Evolutionary conservation across 2,888 invertebrate genomes (phyloP), one percentile per base, ranked within the genome.

Genomic region (Smittia aterrima): DNA sequence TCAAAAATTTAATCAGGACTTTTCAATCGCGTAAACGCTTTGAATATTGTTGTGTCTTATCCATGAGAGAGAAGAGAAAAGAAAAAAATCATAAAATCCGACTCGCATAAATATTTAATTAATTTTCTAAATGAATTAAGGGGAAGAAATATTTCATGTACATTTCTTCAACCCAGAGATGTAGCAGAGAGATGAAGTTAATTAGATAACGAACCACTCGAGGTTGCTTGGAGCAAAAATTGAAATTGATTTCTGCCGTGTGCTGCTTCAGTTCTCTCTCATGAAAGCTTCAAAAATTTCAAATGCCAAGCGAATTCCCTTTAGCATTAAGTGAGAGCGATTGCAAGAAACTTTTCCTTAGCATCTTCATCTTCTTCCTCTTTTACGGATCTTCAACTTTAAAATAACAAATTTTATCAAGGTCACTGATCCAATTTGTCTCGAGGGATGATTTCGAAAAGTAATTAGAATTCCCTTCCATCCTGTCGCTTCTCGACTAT

Each of bases 41-140:
- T n/a, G 32, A 32, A 32, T 32, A 9, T 32, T 32, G 32, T 32
- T 32, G 3, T 9, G 13, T 47, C 47, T 47, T 47, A 47, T 47
- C 47, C 47, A 47, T n/a, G n/a, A n/a, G n/a, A n/a, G n/a, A 13
- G 47, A 13, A 16, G 2, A 6, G 47, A n/a, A 2, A n/a, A 16
- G n/a, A n/a, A 47, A 58, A 58, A 58, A 58, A 58, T 58, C 58
- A 58, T 58, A 58, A 58, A 58, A 58, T 58, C 24, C 58, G 16
- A 7, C 58, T 58, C 24, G 47, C 47, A 47, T 47, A 47, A 58
- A 58, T 58, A 58, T 58, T 58, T 58, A 58, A 58, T 58, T 58
- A 58, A 58, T 58, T 58, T 58, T 58, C 22, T 58, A 58, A 58
- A 58, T 22, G 11, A 58, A 58, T 18, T 47, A 16, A n/a, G 11